These are phyloP conservation scores for Perccottus glenii DNA, from an alignment of 2,113 vertebrate species.

Conservation along the genomic window DNA sequence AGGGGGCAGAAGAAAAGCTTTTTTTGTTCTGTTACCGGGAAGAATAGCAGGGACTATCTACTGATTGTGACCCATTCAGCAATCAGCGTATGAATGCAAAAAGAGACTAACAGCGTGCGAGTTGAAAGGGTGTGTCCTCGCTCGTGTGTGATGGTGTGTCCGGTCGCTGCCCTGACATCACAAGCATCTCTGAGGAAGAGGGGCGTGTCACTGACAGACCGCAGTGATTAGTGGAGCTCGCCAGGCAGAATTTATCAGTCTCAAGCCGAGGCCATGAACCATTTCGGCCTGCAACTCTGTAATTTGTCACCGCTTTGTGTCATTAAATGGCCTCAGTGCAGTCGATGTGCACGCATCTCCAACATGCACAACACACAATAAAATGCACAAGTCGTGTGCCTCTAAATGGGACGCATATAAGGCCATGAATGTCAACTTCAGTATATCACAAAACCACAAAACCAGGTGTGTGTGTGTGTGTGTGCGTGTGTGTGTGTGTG, in stretches of 20 bases:
- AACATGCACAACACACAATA: conserved; percentile 5
- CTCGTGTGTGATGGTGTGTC: conserved; percentile 28
- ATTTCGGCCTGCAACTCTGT: conserved; percentile 66
- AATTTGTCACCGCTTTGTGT: conserved; percentile 65
- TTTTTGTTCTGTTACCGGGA: conserved; percentile 30
- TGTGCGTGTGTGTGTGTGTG: too few relatives aligned
- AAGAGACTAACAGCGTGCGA: conserved; percentile 12
- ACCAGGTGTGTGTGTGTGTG: not conserved
- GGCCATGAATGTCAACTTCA: not conserved
- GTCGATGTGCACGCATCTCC: conserved; percentile 22
- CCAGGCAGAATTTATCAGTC: conserved; percentile 71
- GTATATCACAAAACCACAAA: not conserved
- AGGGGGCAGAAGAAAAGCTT: conserved; percentile 6
- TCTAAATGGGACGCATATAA: conserved; percentile 6
- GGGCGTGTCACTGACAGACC: conserved; percentile 66
- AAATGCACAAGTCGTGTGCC: not conserved
- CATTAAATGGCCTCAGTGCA: conserved; percentile 51
- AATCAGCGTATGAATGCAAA: conserved; percentile 19
- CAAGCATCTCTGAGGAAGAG: conserved; percentile 55
- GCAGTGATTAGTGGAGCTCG: conserved; percentile 74
- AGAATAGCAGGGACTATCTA: conserved; percentile 25
- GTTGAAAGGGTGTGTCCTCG: conserved; percentile 20
- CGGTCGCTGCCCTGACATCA: conserved; percentile 50
- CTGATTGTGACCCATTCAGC: conserved; percentile 25
- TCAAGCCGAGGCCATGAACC: conserved; percentile 71